Base-by-base conservation (phyloP, 2,888 invertebrate genomes). In the Linnaemya vulpina region DNA sequence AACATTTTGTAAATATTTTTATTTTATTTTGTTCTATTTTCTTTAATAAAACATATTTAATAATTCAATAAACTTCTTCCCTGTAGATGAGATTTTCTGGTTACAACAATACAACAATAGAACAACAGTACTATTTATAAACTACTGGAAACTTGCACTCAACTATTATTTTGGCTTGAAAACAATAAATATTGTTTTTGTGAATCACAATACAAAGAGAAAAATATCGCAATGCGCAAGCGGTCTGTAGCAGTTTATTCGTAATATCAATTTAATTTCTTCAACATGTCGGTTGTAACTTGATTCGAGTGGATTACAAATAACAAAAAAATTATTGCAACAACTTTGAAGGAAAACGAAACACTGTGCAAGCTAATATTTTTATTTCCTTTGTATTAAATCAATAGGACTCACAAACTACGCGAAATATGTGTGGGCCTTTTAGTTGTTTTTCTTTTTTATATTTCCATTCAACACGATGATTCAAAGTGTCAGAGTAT, bases 201-300 rank as follows among this genome's bases (percentile, higher is more conserved):
- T 7, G 51, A n/a, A 60, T 60, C 10, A 63, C 49, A 53, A 53
- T 38, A 4, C n/a, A 53, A 71, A 43, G n/a, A 3, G 30, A 43
- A 20, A 15, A 3, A 22, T 51, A 38, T 22, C 35, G 20, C 20
- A 70, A 70, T 51, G 51, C 2, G 9, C 40, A 51, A 22, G 17
- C 7, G 11, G 53, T 46, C 20, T 58, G 22, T 35, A 62, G 53
- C 55, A 40, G 25, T 63, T 55, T 55, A 43, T 46, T 55, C 30
- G 10, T 4, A 70, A 58, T 38, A 65, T 62, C 62, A 78, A 68
- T 79, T 51, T 63, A 63, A 83, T 83, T 75, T 75, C 55, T 73
- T 38, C 30, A 58, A 68, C 73, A 65, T 30, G 17, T 55, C 46
- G 35, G 30, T 46, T 51, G 22, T 65, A 63, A 46, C 53, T 65